Evolutionary conservation across 2,113 vertebrate genomes (phyloP).

Genomic region (Myotis lucifugus): DNA sequence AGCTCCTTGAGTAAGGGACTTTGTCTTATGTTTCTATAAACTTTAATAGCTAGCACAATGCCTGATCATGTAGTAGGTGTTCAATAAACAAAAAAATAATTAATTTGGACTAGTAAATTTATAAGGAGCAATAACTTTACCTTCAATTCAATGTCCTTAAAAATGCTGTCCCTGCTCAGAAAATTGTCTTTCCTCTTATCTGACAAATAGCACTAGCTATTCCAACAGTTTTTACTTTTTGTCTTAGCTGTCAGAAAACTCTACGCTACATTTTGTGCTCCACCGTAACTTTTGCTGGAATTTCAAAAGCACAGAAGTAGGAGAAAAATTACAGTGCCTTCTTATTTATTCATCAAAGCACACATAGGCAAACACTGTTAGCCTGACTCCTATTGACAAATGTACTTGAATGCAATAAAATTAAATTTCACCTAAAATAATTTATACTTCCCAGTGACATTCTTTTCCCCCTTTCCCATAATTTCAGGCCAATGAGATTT

Average conservation of each 20-base stretch:
- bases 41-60: not conserved
- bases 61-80: not conserved
- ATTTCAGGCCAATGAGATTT: not conserved
- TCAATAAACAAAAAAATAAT: not conserved
- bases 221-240: slow-evolving; percentile 12
- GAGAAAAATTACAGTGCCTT: not conserved
- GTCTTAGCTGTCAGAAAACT: slow-evolving; percentile 36
- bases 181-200: not conserved
- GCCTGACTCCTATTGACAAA: not conserved
- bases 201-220: not conserved
- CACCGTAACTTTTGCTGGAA: not conserved
- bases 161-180: not conserved
- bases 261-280: not conserved
- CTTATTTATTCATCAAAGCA: not conserved
- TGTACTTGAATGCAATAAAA: slow-evolving; percentile 29
- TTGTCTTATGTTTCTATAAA: slow-evolving; percentile 27
- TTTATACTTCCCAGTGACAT: not conserved
- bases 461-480: not conserved
- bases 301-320: slow-evolving; percentile 10
- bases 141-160: not conserved
- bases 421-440: slow-evolving; percentile 49
- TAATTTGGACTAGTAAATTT: not conserved
- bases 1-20: not conserved
- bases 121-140: not conserved
- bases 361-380: slow-evolving; percentile 5